Conservation (phyloP, 1,140 invertebrate species). For the Drosophila ogumai region DNA sequence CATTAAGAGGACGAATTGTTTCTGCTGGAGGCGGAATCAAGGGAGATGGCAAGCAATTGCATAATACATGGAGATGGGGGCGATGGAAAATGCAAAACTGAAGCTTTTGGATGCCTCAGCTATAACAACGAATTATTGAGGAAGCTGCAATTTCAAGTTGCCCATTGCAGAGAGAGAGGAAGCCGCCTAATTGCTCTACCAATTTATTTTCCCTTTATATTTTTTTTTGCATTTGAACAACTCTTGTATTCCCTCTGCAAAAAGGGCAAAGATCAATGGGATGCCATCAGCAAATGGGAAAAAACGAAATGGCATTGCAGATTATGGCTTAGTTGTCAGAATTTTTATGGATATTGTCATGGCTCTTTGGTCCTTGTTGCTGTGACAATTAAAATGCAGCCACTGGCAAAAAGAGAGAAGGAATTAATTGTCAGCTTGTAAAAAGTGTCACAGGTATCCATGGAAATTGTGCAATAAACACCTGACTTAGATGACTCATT, state of each 20-base stretch:
- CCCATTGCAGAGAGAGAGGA: conserved; percentile 39
- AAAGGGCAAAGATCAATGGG: conserved; percentile 45
- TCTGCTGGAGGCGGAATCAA: conserved; percentile 10
- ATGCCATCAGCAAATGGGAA: conserved; percentile 36
- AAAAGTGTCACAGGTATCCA: conserved; percentile 2
- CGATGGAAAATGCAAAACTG: conserved; percentile 13
- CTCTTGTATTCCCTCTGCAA: neutral
- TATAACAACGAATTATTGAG: conserved; percentile 56
- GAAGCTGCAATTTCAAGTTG: conserved; percentile 41
- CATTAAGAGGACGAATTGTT: conserved; percentile 76
- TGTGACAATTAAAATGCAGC: conserved; percentile 71
- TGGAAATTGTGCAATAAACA: conserved; percentile 17
- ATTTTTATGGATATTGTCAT: conserved; percentile 39
- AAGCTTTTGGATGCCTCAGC: conserved; percentile 14
- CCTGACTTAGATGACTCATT: neutral
- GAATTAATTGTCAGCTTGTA: conserved; percentile 63
- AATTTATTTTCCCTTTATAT: conserved; percentile 5
- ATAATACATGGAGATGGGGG: conserved; percentile 44
- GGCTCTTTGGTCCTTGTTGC: conserved; percentile 28
- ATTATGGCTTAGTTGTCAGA: conserved; percentile 36
- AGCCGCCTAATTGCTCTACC: conserved; percentile 56
- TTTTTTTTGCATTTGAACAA: conserved; percentile 20
- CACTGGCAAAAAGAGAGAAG: conserved; percentile 34
- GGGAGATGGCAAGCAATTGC: conserved; percentile 60
- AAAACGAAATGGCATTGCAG: neutral